Evolutionary conservation across 2,888 invertebrate genomes (phyloP).

Genomic region (Harpagoxenus sublaevis): DNA sequence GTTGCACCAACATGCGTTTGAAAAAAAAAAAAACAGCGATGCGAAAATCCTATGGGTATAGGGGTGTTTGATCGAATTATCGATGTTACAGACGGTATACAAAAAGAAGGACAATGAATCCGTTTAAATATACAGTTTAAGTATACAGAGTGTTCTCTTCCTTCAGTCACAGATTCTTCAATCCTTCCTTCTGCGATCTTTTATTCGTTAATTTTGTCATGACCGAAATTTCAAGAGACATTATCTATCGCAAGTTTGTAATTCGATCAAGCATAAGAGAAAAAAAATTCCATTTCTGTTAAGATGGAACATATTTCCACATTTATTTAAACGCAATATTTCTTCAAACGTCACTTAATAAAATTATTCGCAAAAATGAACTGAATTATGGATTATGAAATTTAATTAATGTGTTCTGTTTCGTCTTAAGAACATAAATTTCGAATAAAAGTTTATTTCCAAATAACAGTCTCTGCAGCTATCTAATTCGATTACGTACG

Average conservation of each 20-base stretch:
- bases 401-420: background rate
- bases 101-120: slow-evolving; percentile 19
- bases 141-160: slow-evolving; percentile 7
- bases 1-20: slow-evolving; percentile 51
- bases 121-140: slow-evolving; percentile 5
- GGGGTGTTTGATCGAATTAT: slow-evolving; percentile 52
- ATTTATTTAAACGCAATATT: background rate
- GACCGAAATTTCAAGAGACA: background rate
- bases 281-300: background rate
- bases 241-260: background rate
- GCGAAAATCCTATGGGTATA: slow-evolving; percentile 46
- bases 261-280: background rate
- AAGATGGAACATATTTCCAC: background rate
- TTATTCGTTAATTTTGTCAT: background rate
- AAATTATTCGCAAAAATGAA: background rate
- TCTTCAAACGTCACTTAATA: background rate
- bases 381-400: background rate
- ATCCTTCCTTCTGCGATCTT: background rate
- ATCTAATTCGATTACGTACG: slow-evolving; percentile 27
- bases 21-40: slow-evolving; percentile 23
- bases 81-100: slow-evolving; percentile 30
- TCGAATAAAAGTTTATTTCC: background rate
- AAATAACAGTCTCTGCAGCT: background rate
- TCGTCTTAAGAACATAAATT: background rate
- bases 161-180: background rate